Base-by-base conservation (phyloP, 2,113 vertebrate species). In the Chroicocephalus ridibundus region DNA sequence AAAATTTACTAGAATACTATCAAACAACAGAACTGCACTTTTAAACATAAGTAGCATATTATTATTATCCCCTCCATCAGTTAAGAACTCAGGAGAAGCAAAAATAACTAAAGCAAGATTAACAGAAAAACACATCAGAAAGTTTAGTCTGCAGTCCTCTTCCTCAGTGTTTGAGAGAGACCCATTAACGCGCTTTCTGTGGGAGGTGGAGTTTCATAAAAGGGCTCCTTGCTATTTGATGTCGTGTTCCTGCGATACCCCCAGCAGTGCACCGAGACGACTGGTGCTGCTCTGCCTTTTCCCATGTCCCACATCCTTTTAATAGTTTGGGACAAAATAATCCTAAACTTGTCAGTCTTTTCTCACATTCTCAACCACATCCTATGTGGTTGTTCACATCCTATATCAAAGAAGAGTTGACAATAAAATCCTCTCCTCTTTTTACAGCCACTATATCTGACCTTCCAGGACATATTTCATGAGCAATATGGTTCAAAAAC, bases 211-310 rank as follows among this genome's bases (percentile, higher is more conserved):
- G 10, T 74, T 87, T 89, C 19, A 42, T 47, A 32, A 25, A 20
- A n/a, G 9, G 25, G 6, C 1, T 81, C 5, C 21, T 93, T 58
- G 46, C 16, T 78, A 6, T 54, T 89, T 4, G 2, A 3, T 62
- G 34, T 27, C 5, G 1, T 60, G 32, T 16, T 52, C 17, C 38
- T 29, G 40, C 0, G 3, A n/a, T 46, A 82, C 9, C 22, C 31
- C 7, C 4, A 25, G 7, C 34, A 74, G 10, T n/a, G n/a, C 36
- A 22, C 49, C 0, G 0, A n/a, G 44, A 42, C 1, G 11, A 27
- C 10, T 29, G 16, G 16, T 77, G 24, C 44, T 77, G 40, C 2
- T 3, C 9, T 76, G 12, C 9, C 14, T 83, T 86, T 82, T 72
- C 52, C 24, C 3, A 2, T 11, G 8, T 57, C 27, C 40, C 16